phyloP scores from a whole-genome alignment of 2,113 vertebrate species.

The Pangasianodon hypophthalmus region DNA sequence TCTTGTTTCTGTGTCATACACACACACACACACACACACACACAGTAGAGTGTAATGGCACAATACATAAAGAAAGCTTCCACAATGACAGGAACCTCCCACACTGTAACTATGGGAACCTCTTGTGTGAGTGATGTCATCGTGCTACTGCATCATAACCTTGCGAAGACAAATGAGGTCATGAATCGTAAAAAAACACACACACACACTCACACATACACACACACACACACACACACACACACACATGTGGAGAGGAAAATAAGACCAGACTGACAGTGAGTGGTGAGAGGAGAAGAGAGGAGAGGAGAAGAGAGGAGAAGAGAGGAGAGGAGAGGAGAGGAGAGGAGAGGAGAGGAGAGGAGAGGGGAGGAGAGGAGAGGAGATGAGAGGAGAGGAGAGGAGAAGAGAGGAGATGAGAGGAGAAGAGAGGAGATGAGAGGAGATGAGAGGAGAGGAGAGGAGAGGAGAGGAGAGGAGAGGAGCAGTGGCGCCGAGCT shows the following conservation, averaged over 20 bases:
- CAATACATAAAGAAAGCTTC: conserved; percentile 7
- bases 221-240: not conserved
- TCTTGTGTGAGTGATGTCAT: conserved; percentile 63
- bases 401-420: too few relatives aligned
- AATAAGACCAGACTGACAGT: conserved; percentile 9
- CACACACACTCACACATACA: not conserved
- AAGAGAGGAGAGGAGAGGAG: conserved; percentile 9
- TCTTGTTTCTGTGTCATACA: conserved; percentile 3
- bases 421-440: conserved; percentile 29
- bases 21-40: conserved; percentile 48
- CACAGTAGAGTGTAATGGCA: conserved; percentile 11
- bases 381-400: conserved; percentile 33
- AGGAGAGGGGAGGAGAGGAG: conserved; percentile 39
- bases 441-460: not conserved
- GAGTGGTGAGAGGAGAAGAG: not conserved
- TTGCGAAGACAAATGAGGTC: conserved; percentile 41
- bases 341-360: not conserved
- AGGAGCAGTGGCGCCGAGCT: not conserved
- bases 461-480: conserved; percentile 37
- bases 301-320: not conserved
- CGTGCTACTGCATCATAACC: conserved; percentile 62
- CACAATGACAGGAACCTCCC: conserved; percentile 34
- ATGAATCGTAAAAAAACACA: conserved; percentile 37
- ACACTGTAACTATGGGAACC: conserved; percentile 70
- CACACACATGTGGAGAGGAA: not conserved